These are phyloP conservation scores for Hemaris fuciformis DNA, from an alignment of 2,888 invertebrate genomes.

Conservation along the genomic window DNA sequence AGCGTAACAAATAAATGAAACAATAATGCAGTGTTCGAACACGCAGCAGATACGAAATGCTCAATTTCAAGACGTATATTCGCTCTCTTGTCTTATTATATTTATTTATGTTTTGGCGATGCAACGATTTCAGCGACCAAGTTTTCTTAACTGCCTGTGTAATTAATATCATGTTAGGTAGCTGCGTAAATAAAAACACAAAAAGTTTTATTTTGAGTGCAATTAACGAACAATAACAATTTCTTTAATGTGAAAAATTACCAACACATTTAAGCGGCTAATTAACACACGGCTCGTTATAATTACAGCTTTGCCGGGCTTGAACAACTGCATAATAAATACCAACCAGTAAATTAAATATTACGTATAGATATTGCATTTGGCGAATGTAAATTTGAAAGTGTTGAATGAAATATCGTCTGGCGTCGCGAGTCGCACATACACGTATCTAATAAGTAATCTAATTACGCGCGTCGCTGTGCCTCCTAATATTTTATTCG, in stretches of 20 bases:
- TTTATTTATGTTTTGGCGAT: background rate
- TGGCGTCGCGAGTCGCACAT: slow-evolving; percentile 27
- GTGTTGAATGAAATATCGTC: slow-evolving; percentile 1
- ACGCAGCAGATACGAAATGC: background rate
- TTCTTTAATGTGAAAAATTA: slow-evolving; percentile 20
- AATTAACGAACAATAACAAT: slow-evolving; percentile 28
- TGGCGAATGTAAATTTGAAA: background rate
- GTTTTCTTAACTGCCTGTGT: slow-evolving; percentile 14
- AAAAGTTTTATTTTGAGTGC: slow-evolving; percentile 18
- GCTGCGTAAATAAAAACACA: slow-evolving; percentile 19
- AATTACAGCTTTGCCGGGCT: background rate
- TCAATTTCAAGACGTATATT: background rate
- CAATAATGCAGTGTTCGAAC: background rate
- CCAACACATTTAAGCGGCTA: slow-evolving; percentile 19
- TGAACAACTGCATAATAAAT: slow-evolving; percentile 1
- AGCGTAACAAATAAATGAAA: background rate
- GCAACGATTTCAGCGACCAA: slow-evolving; percentile 7
- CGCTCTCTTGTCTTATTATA: background rate
- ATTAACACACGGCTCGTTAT: slow-evolving; percentile 17
- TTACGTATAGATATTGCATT: slow-evolving; percentile 4
- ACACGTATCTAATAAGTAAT: slow-evolving; percentile 52
- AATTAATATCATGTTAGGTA: slow-evolving; percentile 11
- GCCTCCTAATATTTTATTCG: slow-evolving; percentile 59
- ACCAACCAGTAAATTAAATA: slow-evolving; percentile 7
- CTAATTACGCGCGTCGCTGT: slow-evolving; percentile 50